Evolutionary conservation across 2,113 vertebrate genomes (phyloP).

Genomic region (Phylloscopus trochiloides): DNA sequence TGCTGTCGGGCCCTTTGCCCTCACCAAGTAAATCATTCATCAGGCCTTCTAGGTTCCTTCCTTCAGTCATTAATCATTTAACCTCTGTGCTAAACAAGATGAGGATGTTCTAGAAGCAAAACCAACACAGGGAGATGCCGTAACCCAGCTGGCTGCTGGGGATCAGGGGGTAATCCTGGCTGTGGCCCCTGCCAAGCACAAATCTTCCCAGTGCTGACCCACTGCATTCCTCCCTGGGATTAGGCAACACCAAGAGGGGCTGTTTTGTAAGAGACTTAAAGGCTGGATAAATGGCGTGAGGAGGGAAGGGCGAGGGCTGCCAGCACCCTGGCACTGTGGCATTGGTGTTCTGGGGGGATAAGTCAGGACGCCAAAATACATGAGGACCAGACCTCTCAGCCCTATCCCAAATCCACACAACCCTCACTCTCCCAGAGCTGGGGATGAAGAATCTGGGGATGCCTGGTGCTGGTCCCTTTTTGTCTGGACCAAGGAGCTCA

Average conservation of each 20-base stretch:
- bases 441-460: neutral
- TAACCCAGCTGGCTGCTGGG: neutral
- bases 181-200: neutral
- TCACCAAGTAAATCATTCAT: neutral
- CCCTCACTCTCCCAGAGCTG: neutral
- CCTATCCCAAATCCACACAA: neutral
- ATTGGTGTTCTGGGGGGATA: neutral
- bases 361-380: neutral
- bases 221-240: neutral
- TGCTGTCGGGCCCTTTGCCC: neutral
- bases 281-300: neutral
- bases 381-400: neutral
- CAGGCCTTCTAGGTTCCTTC: neutral
- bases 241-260: neutral
- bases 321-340: neutral
- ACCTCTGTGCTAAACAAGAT: neutral
- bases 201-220: neutral
- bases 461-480: no score
- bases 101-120: neutral
- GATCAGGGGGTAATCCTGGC: neutral
- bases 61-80: neutral
- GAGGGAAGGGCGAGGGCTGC: neutral
- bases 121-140: fast-evolving
- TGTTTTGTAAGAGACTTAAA: neutral
- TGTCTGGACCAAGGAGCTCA: neutral